Conservation (phyloP, 2,113 vertebrate species). For the Rhinoptilus africanus region DNA sequence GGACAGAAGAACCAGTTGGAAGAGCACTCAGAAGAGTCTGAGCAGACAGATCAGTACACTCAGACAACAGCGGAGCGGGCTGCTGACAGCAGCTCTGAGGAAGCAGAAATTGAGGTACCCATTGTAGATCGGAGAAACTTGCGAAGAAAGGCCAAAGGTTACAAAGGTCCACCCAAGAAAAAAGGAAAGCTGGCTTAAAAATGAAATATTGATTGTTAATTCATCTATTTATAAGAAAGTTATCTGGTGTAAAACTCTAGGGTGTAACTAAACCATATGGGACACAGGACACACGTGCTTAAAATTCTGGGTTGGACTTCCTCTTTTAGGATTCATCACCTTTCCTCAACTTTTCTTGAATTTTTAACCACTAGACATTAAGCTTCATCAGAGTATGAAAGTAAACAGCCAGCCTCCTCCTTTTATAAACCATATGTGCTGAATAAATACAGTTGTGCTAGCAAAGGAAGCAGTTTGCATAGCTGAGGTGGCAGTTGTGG, state of each 20-base stretch:
- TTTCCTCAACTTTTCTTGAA: conserved; percentile 38
- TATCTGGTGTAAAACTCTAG: conserved; percentile 58
- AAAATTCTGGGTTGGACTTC: conserved; percentile 51
- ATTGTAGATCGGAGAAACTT: conserved; percentile 78
- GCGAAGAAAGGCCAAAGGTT: conserved; percentile 79
- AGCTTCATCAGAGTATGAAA: neutral
- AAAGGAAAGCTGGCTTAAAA: conserved; percentile 75
- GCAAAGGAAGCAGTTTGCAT: neutral
- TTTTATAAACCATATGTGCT: neutral
- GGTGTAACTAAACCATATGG: conserved; percentile 49
- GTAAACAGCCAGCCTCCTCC: neutral
- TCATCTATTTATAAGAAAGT: conserved; percentile 58
- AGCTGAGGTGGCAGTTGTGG: neutral
- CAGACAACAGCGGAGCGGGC: conserved; percentile 61
- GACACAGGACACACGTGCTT: conserved; percentile 23
- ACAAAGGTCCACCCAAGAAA: conserved; percentile 80
- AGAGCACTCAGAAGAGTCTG: conserved; percentile 71
- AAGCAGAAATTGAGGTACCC: conserved; percentile 78
- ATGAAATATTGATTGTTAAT: neutral
- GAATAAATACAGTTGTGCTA: neutral
- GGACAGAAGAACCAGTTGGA: conserved; percentile 71
- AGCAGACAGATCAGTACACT: conserved; percentile 47
- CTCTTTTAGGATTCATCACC: neutral
- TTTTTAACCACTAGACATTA: neutral
- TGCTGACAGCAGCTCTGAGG: conserved; percentile 79